Evolutionary conservation across 2,113 vertebrate species (phyloP).

Genomic region (Petroica traversi): DNA sequence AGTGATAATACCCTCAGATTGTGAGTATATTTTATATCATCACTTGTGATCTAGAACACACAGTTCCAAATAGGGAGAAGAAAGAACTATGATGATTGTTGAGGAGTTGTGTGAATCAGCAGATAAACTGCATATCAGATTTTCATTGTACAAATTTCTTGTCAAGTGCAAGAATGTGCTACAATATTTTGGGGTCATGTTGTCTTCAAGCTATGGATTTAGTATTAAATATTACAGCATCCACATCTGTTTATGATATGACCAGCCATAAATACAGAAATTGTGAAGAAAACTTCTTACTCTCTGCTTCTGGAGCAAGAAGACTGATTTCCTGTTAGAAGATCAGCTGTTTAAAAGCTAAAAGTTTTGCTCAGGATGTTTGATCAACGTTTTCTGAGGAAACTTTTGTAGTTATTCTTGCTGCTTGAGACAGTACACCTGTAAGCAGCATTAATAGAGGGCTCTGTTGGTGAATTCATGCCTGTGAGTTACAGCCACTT

Average conservation of each 20-base stretch:
- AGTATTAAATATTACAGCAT: not conserved
- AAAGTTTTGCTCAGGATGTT: not conserved
- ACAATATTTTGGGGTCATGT: not conserved
- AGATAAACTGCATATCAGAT: rapidly evolving
- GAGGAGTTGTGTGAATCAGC: not conserved
- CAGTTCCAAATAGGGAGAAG: rapidly evolving
- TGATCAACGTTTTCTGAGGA: not conserved
- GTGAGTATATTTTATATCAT: not conserved
- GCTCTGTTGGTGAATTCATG: not conserved
- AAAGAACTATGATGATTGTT: too few relatives aligned
- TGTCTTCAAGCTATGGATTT: not conserved
- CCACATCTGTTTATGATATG: not conserved
- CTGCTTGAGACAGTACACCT: rapidly evolving
- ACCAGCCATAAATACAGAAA: not conserved
- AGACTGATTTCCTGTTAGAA: not conserved
- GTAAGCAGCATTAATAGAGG: not conserved
- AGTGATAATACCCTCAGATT: not conserved
- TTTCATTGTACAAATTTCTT: not conserved
- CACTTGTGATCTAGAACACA: not conserved
- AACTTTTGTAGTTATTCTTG: not conserved
- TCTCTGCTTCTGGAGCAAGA: not conserved
- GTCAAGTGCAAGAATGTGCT: rapidly evolving
- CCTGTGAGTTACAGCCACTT: not conserved
- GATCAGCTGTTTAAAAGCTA: not conserved
- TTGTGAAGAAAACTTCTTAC: not conserved